A percentile compares a stretch with the other conserved stretches of the same genome.
These are phyloP conservation scores for Brachyptera putata DNA, from an alignment of 2,888 invertebrate genomes.

Conservation along the genomic window DNA sequence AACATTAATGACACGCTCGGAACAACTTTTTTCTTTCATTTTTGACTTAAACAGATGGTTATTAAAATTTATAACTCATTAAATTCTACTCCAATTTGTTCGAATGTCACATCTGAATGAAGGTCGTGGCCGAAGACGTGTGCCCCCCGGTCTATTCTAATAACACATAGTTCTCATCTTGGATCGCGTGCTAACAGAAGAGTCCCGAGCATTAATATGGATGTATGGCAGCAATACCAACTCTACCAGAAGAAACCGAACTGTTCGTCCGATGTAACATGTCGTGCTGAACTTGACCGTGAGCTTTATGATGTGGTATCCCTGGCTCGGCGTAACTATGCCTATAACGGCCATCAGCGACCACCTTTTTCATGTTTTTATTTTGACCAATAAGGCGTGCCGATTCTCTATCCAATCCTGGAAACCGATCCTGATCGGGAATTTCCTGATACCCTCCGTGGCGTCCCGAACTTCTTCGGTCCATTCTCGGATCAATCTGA, in stretches of 20 bases:
- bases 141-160: background rate
- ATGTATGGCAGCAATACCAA: conserved; percentile 39
- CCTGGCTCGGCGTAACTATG: conserved; percentile 64
- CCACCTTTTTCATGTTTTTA: conserved; percentile 19
- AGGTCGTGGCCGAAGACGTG: background rate
- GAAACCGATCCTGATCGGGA: conserved; percentile 52
- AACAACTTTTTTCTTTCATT: too few species aligned
- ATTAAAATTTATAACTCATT: too few species aligned
- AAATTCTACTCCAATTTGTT: too few species aligned
- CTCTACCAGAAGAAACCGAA: conserved; percentile 37
- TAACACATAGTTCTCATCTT: background rate
- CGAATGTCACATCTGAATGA: too few species aligned
- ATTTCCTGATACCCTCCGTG: conserved; percentile 47
- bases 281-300: conserved; percentile 33
- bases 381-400: conserved; percentile 38
- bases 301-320: background rate
- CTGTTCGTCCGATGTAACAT: conserved; percentile 37
- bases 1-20: too few species aligned
- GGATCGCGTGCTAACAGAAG: background rate
- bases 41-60: too few species aligned
- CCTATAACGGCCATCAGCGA: conserved; percentile 41
- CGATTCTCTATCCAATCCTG: conserved; percentile 50
- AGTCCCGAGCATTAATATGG: conserved; percentile 36
- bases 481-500: too few species aligned
- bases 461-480: background rate